phyloP scores from a whole-genome alignment of 2,113 vertebrate species.

The Montifringilla adamsi region DNA sequence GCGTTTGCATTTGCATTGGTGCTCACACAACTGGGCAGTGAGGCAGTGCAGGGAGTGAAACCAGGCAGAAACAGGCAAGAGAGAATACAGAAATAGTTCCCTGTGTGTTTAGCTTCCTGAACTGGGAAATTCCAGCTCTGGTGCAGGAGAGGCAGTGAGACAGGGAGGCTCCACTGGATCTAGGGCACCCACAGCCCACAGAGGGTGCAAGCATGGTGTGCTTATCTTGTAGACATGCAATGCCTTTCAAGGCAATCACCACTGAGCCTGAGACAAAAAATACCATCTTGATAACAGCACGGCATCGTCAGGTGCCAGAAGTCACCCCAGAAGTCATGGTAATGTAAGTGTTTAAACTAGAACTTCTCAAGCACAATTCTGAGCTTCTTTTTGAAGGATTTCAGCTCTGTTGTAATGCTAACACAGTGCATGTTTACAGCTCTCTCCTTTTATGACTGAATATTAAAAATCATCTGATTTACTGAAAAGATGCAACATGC shows the following conservation, averaged over 20 bases:
- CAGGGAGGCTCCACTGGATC: neutral
- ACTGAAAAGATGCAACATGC: neutral
- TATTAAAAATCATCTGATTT: neutral
- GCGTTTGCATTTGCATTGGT: neutral
- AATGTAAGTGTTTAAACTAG: neutral
- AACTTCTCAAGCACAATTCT: neutral
- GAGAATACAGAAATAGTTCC: neutral
- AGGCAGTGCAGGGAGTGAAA: neutral
- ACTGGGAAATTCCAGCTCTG: neutral
- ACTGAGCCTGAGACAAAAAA: neutral
- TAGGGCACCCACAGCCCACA: neutral
- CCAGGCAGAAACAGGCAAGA: rapidly evolving
- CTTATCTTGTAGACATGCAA: too few species aligned
- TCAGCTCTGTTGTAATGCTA: neutral
- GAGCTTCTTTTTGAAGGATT: neutral
- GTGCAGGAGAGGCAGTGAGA: neutral
- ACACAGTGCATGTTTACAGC: neutral
- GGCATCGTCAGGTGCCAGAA: neutral
- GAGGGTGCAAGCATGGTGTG: neutral
- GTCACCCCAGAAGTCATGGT: neutral
- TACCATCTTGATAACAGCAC: neutral
- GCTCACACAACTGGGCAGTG: rapidly evolving
- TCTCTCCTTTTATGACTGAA: neutral
- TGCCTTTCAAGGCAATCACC: neutral
- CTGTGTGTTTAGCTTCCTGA: neutral